A percentile compares a stretch with the other conserved stretches of the same genome.
These are phyloP conservation scores for Agrilus mali DNA, from an alignment of 2,888 invertebrate species.

Conservation along the genomic window DNA sequence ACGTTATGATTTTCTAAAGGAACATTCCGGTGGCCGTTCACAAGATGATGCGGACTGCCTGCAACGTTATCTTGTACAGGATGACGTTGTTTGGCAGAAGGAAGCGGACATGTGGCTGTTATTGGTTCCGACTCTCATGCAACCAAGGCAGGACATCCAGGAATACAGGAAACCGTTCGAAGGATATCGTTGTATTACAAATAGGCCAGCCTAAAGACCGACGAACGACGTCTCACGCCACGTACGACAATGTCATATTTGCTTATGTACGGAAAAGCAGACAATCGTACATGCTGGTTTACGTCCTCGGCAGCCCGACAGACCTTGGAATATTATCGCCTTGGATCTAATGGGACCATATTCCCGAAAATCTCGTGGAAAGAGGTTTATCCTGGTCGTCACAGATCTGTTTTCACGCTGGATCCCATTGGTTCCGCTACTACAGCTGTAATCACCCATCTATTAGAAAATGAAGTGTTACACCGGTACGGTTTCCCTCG, in stretches of 20 bases:
- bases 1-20: no score
- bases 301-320: constrained; percentile 3
- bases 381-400: constrained; percentile 11
- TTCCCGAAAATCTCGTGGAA: constrained; percentile 3
- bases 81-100: not conserved
- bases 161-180: constrained; percentile 12
- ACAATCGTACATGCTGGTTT: constrained; percentile 4
- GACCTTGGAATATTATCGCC: constrained; percentile 6
- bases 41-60: no score
- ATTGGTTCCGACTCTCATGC: not conserved
- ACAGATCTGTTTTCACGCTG: constrained; percentile 17
- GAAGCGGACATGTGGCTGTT: not conserved
- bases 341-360: constrained; percentile 10
- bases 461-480: constrained; percentile 7
- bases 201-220: constrained; percentile 6
- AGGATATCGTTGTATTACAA: constrained; percentile 4
- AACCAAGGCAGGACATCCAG: constrained; percentile 13
- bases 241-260: constrained; percentile 9
- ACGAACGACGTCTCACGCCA: constrained; percentile 16
- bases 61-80: not conserved
- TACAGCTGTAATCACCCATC: not conserved
- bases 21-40: no score
- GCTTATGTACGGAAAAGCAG: constrained; percentile 4
- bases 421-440: constrained; percentile 7
- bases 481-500: constrained; percentile 8